Evolutionary conservation across 1,140 invertebrate genomes (phyloP), one percentile per base, ranked within the genome.

Genomic region (Sitodiplosis mosellana): DNA sequence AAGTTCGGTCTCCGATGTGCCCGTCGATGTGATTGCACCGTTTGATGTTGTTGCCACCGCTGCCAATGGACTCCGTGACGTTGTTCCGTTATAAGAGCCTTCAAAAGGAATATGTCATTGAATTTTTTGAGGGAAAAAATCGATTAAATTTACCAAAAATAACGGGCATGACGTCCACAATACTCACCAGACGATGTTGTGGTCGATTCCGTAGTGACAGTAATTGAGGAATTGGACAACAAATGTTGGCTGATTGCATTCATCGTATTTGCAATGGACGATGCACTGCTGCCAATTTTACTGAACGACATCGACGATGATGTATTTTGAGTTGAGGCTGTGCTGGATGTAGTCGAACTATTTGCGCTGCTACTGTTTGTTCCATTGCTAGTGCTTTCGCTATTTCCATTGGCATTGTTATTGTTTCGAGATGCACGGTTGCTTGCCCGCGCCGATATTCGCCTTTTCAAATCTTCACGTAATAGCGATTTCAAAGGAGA

Each of bases 401-500:
- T 27, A n/a, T 58, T 63, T 48, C 59, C 47, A 46, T 41, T 54
- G 15, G 50, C 52, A 18, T 36, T 47, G 19, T 48, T 55, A 45
- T 46, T 59, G 44, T 61, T 67, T 10, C 61, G 63, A 14, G 60
- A 69, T 48, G 65, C 67, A 43, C 64, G 66, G 58, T 60, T 69
- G 49, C 60, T 71, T 14, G 63, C 75, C 50, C 76, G 66, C 8
- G 75, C 76, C 8, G 78, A 77, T 51, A 83, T 76, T 55, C 81
- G 76, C 36, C 82, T 69, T 55, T 83, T 81, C 47, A 87, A 64
- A 60, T 87, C 85, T 53, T 88, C 83, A 18, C 84, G 71, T 38
- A 89, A 64, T 40, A 89, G 65, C 47, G 82, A 85, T 57, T 87
- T 87, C 45, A 89, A 65, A 37, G 85, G 84, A 27, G 85, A 88